Conservation (phyloP, 2,797 vertebrate genomes). For the Sebastes taczanowskii region DNA sequence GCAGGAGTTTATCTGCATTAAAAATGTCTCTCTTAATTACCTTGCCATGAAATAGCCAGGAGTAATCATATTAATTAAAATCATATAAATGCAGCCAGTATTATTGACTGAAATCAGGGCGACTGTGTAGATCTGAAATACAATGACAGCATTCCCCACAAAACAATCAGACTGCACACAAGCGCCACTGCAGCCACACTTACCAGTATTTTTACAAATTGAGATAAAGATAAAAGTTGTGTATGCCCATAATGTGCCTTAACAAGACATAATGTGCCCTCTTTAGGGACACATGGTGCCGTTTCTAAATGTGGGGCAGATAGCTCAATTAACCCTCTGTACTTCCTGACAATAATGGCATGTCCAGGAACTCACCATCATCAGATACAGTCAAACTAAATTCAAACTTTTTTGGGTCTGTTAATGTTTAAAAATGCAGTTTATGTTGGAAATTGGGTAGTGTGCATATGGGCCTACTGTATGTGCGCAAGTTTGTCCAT, state of each 20-base stretch:
- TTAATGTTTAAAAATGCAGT: neutral
- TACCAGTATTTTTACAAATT: conserved; percentile 5
- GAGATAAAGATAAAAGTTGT: conserved; percentile 32
- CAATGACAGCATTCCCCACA: neutral
- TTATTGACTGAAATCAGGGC: neutral
- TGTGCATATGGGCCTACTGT: neutral
- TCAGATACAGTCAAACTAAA: conserved; percentile 8
- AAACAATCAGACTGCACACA: neutral
- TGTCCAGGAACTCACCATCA: conserved; percentile 30
- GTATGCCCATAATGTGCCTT: neutral
- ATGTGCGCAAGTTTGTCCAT: neutral
- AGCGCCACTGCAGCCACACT: neutral
- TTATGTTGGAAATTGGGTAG: neutral
- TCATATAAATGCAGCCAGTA: neutral
- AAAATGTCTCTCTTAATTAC: neutral
- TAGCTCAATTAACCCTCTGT: conserved; percentile 24
- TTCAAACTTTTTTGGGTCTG: neutral
- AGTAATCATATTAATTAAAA: neutral
- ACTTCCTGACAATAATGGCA: conserved; percentile 58
- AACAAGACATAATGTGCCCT: conserved; percentile 37
- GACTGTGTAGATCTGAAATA: neutral
- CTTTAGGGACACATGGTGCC: conserved; percentile 12
- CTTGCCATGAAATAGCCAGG: neutral
- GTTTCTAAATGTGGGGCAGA: conserved; percentile 42
- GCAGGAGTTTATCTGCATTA: neutral